Evolutionary conservation across 2,113 vertebrate species (phyloP), one percentile per base, ranked within the genome.

Genomic region (Lethenteron reissneri): DNA sequence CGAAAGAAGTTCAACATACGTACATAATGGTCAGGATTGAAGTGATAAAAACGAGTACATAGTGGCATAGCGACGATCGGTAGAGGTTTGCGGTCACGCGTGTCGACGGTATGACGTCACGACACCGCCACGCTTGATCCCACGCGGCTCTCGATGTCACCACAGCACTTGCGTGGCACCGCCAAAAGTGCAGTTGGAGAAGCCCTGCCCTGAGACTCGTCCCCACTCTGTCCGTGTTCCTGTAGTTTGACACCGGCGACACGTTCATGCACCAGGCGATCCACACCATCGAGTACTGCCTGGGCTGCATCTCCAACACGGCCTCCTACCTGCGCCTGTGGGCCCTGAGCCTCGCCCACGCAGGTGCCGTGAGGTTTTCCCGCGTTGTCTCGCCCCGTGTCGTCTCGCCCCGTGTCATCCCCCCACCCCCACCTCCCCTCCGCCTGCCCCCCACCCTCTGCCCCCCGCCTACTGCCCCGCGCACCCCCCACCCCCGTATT

Each of bases 301-400:
- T 99, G 3, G 87, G 94, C 25, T 99, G 94, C 77, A 78, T 99
- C 80, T 99, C 92, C 58, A 97, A 96, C 81, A 95, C 92, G 0
- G 94, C 94, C 0, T 99, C 94, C 0, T 99, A 99, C 75, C 82
- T 99, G 72, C 79, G 94, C 58, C 90, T 99, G 64, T 99, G 94
- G 94, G 94, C 94, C 3, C 83, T 99, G 70, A 99, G 94, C 71
- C 80, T 99, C 78, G 94, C 94, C 70, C 94, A 99, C 56, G 88
- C 94, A 56, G 92, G 94, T 99, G 80, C 89, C 41, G 41, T 41
- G 41, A 41, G 41, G 41, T 41, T 41, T 7, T 7, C 41, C 41
- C 41, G 41, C 41, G 41, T 1, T 41, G 6, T 41, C 41, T 41
- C 41, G 41, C 41, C 41, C 41, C 41, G 17, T 64, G 60, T 64